Evolutionary conservation across 2,888 invertebrate genomes (phyloP).

Genomic region (Gortyna flavago): DNA sequence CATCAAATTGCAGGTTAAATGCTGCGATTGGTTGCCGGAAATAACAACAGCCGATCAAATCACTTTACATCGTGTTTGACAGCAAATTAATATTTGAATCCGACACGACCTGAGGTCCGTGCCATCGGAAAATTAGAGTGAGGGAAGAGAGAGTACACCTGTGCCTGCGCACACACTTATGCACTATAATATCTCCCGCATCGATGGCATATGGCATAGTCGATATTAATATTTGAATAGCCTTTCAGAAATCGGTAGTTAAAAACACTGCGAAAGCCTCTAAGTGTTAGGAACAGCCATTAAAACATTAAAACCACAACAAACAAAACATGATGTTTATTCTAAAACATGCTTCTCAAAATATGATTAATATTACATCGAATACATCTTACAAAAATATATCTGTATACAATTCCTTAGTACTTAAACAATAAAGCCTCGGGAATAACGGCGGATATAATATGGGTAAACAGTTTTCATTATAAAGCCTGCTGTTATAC

Average conservation of each 20-base stretch:
- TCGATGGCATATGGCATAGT: too few relatives aligned
- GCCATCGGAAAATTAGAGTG: background rate
- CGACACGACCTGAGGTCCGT: background rate
- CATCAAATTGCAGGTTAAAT: background rate
- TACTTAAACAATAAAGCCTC: constrained; percentile 70
- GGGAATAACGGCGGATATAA: constrained; percentile 54
- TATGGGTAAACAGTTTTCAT: constrained; percentile 13
- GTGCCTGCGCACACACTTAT: background rate
- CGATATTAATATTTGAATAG: background rate
- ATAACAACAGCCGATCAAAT: background rate
- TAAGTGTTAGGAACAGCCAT: constrained; percentile 83
- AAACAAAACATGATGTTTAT: constrained; percentile 88
- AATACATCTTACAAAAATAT: constrained; percentile 76
- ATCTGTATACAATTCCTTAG: constrained; percentile 74
- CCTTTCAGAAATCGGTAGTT: constrained; percentile 26
- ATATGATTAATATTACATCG: constrained; percentile 75
- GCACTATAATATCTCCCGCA: background rate
- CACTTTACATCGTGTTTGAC: background rate
- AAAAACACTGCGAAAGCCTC: constrained; percentile 64
- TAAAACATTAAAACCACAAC: constrained; percentile 89
- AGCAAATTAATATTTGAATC: background rate
- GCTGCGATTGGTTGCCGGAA: background rate
- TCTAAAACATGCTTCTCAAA: constrained; percentile 86
- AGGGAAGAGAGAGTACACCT: background rate
- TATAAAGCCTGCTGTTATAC: background rate